These are phyloP conservation scores for Bos javanicus DNA, from an alignment of 2,113 vertebrate species.

Conservation along the genomic window DNA sequence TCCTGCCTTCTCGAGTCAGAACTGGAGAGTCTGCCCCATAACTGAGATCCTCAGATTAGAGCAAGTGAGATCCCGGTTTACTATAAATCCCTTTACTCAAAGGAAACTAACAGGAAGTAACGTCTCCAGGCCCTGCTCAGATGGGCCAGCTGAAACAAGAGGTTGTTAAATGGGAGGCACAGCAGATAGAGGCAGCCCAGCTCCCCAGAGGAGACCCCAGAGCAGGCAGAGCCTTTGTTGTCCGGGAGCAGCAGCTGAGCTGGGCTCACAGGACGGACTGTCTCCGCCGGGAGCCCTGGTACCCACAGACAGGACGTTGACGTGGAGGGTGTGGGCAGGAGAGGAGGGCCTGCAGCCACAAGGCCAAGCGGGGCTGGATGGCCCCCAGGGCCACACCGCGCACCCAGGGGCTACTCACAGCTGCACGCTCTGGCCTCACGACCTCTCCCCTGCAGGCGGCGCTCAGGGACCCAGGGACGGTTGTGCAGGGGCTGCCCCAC, in stretches of 20 bases:
- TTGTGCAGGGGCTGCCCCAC: fast-evolving
- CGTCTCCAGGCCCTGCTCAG: neutral
- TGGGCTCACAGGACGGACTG: fast-evolving
- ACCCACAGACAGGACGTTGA: neutral
- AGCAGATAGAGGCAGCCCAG: neutral
- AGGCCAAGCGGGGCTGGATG: fast-evolving
- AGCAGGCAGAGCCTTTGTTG: fast-evolving
- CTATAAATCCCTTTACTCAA: neutral
- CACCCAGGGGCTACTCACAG: neutral
- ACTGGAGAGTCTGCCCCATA: fast-evolving
- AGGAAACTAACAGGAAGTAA: neutral
- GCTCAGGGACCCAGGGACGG: neutral
- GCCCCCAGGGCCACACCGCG: fast-evolving
- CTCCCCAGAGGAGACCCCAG: fast-evolving
- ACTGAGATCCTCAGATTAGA: neutral
- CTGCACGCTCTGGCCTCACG: fast-evolving
- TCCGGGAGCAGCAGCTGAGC: neutral
- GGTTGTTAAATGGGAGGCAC: neutral
- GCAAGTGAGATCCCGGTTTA: neutral
- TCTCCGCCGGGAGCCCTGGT: neutral
- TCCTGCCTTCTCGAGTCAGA: fast-evolving
- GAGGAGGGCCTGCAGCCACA: neutral
- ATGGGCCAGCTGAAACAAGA: neutral
- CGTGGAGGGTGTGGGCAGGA: neutral
- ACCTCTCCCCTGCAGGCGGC: no score